phyloP scores from a whole-genome alignment of 1,140 invertebrate species.

The Mamestra configurata region DNA sequence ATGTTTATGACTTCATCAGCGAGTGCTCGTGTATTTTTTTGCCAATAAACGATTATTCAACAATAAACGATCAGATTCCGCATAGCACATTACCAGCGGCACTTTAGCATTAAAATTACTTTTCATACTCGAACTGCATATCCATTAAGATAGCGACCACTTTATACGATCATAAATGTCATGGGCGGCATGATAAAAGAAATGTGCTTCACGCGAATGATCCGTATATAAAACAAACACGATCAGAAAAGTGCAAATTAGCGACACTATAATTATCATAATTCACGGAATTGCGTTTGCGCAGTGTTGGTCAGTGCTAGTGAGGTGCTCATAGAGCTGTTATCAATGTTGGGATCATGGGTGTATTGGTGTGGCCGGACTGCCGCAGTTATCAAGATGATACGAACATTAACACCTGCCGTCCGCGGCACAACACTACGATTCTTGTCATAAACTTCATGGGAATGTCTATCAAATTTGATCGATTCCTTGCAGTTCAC shows the following conservation, averaged over 20 bases:
- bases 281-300: neutral
- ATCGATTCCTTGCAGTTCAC: neutral
- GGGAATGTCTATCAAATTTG: neutral
- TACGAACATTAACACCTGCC: neutral
- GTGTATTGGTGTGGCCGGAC: neutral
- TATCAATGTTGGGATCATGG: neutral
- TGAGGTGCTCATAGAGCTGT: neutral
- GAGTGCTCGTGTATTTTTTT: too few relatives aligned
- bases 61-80: constrained; percentile 1
- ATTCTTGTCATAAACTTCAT: neutral
- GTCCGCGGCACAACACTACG: neutral
- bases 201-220: neutral
- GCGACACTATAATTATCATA: neutral
- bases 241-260: constrained; percentile 4
- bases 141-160: constrained; percentile 32
- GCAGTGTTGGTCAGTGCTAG: neutral
- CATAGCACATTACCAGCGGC: neutral
- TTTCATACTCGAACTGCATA: constrained; percentile 33
- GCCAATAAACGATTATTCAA: too few relatives aligned
- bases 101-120: constrained; percentile 20
- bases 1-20: too few relatives aligned
- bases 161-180: constrained; percentile 10
- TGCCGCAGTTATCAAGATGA: neutral
- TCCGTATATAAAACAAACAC: constrained; percentile 11
- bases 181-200: constrained; percentile 8